A percentile compares a stretch with the other conserved stretches of the same genome.
Evolutionary conservation across 2,113 vertebrate genomes (phyloP).

Genomic region (Sinosuthora webbiana): DNA sequence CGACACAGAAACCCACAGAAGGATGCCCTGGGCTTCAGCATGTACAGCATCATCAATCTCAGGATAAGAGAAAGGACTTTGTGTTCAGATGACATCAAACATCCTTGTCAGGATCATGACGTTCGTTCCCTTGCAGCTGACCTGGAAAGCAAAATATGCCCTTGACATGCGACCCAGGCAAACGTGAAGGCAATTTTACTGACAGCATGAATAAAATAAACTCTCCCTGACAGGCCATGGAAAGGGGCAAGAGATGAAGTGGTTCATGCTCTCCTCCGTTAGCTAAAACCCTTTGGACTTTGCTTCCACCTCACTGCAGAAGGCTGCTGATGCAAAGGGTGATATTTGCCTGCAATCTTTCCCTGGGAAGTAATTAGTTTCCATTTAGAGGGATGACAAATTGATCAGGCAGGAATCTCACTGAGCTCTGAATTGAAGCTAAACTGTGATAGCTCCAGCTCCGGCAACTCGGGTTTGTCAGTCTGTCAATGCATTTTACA

Average conservation of each 20-base stretch:
- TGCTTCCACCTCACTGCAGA: conserved; percentile 60
- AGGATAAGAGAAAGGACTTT: neutral
- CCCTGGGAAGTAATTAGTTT: conserved; percentile 84
- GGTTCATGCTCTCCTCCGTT: neutral
- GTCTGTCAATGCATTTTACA: conserved; percentile 77
- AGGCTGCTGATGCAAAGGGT: conserved; percentile 64
- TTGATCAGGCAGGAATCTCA: conserved; percentile 79
- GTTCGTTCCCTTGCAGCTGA: conserved; percentile 22
- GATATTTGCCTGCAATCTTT: conserved; percentile 72
- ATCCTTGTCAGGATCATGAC: conserved; percentile 29
- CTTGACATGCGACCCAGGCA: conserved; percentile 9
- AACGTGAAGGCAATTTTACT: conserved; percentile 25
- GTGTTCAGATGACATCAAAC: neutral
- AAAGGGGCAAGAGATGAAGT: conserved; percentile 12
- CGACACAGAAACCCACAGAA: neutral
- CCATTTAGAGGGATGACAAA: conserved; percentile 86
- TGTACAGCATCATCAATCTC: neutral
- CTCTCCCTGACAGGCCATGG: neutral
- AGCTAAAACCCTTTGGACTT: conserved; percentile 55
- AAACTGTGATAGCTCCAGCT: conserved; percentile 72
- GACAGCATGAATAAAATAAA: conserved; percentile 49
- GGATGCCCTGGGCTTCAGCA: neutral
- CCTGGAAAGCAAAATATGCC: conserved; percentile 46
- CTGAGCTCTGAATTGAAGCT: conserved; percentile 77
- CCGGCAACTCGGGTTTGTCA: conserved; percentile 71